Base-by-base conservation (phyloP, 2,113 vertebrate species). In the Noturus placidus region DNA sequence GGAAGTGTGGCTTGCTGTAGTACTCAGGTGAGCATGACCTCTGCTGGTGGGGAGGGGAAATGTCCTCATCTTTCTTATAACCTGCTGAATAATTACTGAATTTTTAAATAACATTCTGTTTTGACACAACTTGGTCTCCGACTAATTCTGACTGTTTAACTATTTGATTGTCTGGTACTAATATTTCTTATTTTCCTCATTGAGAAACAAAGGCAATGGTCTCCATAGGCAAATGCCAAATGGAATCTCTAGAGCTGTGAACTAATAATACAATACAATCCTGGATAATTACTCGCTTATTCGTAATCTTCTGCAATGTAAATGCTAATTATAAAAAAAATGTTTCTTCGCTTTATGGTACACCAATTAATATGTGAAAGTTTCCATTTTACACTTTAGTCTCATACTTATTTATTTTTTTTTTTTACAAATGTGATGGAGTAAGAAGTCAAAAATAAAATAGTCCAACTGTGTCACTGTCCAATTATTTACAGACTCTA, bases 231-330 rank as follows among this genome's bases (percentile, higher is more conserved):
- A 56, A 54, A 56, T 79, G 15, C 35, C 6, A 79, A 79, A 56
- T 30, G 15, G 8, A 30, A 77, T 78, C 76, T n/a, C 46, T 19
- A 54, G 27, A 30, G 50, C 7, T 52, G n/a, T 56, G n/a, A 79
- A 56, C 77, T 56, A 77, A 77, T 77, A 77, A 77, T n/a, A 17
- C 76, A 52, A 54, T 27, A 52, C 78, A 57, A 6, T 80, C 54
- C 79, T 59, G 33, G 20, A 4, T 59, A 59, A 81, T 81, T 38
- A 25, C 4, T 19, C 33, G 33, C 50, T 56, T 33, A 33, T 56
- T 79, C 15, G 1, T 79, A 56, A 79, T 56, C 50, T 50, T 57
- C 78, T 35, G 4, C 57, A 80, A 57, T 15, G n/a, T 1, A 80
- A 57, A 1, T 59, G 74, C 74, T 50, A 77, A 50, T 22, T 70